These are phyloP conservation scores for Prochilodus magdalenae DNA, from an alignment of 2,113 vertebrate species.

Conservation along the genomic window DNA sequence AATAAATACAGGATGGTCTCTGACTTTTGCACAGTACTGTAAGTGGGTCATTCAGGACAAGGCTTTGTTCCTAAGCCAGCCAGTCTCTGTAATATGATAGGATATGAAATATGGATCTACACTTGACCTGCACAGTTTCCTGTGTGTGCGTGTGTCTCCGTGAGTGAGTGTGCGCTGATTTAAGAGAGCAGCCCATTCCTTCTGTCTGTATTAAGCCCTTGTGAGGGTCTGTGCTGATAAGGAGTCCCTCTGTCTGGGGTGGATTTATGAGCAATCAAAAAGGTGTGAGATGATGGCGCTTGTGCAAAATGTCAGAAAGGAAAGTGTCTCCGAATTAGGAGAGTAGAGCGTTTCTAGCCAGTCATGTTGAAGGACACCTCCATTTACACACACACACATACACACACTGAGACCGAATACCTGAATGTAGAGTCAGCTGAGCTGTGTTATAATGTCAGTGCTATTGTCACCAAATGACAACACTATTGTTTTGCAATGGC, in stretches of 20 bases:
- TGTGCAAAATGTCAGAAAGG: constrained; percentile 42
- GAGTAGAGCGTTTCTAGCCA: background rate
- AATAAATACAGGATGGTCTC: no score
- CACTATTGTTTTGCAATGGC: background rate
- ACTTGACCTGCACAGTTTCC: constrained; percentile 17
- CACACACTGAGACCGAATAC: background rate
- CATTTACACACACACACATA: background rate
- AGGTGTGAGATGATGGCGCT: constrained; percentile 36
- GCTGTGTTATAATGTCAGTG: background rate
- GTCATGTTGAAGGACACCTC: background rate
- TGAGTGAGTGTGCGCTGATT: constrained; percentile 53
- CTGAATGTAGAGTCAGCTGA: background rate
- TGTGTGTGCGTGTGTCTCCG: background rate
- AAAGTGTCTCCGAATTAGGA: constrained; percentile 18
- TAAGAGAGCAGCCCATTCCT: constrained; percentile 37
- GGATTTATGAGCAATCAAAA: constrained; percentile 43
- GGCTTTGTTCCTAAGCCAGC: constrained; percentile 9
- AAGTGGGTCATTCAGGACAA: constrained; percentile 2
- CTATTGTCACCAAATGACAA: background rate
- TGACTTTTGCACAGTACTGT: no score
- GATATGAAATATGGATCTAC: constrained; percentile 22
- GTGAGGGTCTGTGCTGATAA: constrained; percentile 27
- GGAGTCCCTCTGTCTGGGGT: constrained; percentile 26
- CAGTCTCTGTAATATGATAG: constrained; percentile 27
- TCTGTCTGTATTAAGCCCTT: constrained; percentile 33